phyloP scores from a whole-genome alignment of 2,113 vertebrate genomes.

The Meleagris gallopavo region DNA sequence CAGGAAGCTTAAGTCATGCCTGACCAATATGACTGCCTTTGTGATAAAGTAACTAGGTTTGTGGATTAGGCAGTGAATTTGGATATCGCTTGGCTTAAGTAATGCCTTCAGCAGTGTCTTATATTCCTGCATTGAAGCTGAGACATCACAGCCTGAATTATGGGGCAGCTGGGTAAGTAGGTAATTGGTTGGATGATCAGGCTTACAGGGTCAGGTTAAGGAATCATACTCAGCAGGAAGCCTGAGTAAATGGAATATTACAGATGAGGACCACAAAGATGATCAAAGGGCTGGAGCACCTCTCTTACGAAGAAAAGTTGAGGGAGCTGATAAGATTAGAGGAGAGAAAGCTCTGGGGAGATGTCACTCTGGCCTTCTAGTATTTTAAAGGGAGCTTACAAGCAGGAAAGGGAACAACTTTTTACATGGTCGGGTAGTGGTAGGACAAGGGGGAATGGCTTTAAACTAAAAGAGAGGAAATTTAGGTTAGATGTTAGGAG shows the following conservation, averaged over 20 bases:
- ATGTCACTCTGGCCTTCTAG: too few species aligned
- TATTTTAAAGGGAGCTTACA: too few species aligned
- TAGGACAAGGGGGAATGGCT: too few species aligned
- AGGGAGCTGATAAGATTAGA: too few species aligned
- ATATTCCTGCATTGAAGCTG: not conserved
- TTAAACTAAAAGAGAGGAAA: too few species aligned
- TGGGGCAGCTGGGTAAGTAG: not conserved
- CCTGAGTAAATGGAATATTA: rapidly evolving
- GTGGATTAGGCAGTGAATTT: not conserved
- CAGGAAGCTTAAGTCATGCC: not conserved
- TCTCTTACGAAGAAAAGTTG: too few species aligned
- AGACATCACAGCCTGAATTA: not conserved
- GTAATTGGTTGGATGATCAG: not conserved
- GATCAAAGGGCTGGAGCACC: too few species aligned
- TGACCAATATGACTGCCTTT: not conserved
- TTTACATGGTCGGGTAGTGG: too few species aligned
- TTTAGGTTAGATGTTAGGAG: too few species aligned
- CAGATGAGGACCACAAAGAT: not conserved
- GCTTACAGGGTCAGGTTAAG: not conserved
- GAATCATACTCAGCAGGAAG: not conserved
- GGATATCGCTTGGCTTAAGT: not conserved
- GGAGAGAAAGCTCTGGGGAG: too few species aligned
- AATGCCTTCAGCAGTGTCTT: not conserved
- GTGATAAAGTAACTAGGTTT: not conserved
- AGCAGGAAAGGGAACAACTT: too few species aligned